These are phyloP conservation scores for Benthosema pterotum DNA, from an alignment of 2,797 vertebrate species.

Conservation along the genomic window DNA sequence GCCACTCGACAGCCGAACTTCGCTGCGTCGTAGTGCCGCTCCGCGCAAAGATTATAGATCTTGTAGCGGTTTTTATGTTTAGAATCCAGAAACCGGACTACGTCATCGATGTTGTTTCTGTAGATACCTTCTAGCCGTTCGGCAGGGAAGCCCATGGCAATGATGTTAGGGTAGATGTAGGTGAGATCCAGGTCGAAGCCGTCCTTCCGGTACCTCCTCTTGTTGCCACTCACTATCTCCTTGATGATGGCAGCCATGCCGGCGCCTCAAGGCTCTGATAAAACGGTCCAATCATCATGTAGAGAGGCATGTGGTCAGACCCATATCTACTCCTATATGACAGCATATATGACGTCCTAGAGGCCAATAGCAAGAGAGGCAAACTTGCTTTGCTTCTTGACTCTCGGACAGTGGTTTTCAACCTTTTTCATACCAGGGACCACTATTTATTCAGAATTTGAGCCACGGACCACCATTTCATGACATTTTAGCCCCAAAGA, in stretches of 20 bases:
- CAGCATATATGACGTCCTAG: no score
- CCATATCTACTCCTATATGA: no score
- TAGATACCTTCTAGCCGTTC: slow-evolving; percentile 97
- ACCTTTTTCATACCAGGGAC: no score
- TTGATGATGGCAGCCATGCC: slow-evolving; percentile 95
- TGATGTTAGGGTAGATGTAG: slow-evolving; percentile 99
- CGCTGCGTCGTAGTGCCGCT: slow-evolving; percentile 94
- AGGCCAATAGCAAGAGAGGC: no score
- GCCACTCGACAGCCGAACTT: slow-evolving; percentile 99
- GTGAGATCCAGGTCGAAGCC: slow-evolving; percentile 98
- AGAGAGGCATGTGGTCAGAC: no score
- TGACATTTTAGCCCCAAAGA: no score
- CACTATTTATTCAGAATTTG: no score
- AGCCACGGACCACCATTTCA: no score
- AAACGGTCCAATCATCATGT: no score
- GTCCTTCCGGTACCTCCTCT: slow-evolving; percentile 95
- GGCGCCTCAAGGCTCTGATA: slow-evolving; percentile 48
- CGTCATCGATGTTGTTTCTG: slow-evolving; percentile 98
- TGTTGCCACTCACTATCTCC: slow-evolving; percentile 95
- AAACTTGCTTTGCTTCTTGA: no score
- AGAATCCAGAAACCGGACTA: slow-evolving; percentile 95
- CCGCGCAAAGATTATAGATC: slow-evolving; percentile 99
- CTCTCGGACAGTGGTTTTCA: no score
- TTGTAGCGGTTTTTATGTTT: slow-evolving; percentile 99
- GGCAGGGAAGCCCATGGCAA: slow-evolving; percentile 97